Evolutionary conservation across 2,888 invertebrate genomes (phyloP), one percentile per base, ranked within the genome.

Genomic region (Gryllus longicercus): DNA sequence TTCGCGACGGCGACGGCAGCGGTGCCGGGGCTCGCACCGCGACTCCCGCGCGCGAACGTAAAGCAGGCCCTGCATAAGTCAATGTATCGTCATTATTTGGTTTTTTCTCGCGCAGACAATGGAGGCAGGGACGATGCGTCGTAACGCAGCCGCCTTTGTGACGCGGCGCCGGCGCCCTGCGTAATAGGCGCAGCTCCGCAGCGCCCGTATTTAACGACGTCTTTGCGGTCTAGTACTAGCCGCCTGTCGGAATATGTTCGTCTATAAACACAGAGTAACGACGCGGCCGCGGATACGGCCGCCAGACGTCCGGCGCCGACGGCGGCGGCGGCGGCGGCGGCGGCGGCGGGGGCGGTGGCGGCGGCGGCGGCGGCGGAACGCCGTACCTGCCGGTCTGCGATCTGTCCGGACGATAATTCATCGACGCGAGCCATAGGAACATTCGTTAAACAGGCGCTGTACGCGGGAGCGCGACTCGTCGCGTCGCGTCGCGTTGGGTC

Each of bases 221-320:
- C 63, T 63, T n/a, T 63, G 16, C 63, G 63, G 63, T 18, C 16
- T n/a, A 63, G 63, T n/a, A n/a, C 63, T 63, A 63, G 63, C 63
- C 63, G n/a, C 63, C 63, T n/a, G 63, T 63, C 63, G 63, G n/a
- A n/a, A n/a, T 63, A 63, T n/a, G 16, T 63, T 63, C 63, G 63
- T 63, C 63, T 63, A 63, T 63, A 63, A 63, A 63, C 63, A 38
- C 38, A 38, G 38, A 38, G 38, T 38, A 38, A 38, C 38, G 38
- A 38, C 38, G 38, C 38, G 38, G 63, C 63, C 16, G 63, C n/a
- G 63, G 63, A 18, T 18, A 63, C 63, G 63, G n/a, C 63, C 16
- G 16, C 63, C 63, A n/a, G 63, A 14, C 14, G 16, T 63, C n/a
- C 63, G 14, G 63, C 63, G 63, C n/a, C 63, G 16, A 8, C 63